Conservation (phyloP, 2,888 invertebrate species). For the Drosophila basisetae region DNA sequence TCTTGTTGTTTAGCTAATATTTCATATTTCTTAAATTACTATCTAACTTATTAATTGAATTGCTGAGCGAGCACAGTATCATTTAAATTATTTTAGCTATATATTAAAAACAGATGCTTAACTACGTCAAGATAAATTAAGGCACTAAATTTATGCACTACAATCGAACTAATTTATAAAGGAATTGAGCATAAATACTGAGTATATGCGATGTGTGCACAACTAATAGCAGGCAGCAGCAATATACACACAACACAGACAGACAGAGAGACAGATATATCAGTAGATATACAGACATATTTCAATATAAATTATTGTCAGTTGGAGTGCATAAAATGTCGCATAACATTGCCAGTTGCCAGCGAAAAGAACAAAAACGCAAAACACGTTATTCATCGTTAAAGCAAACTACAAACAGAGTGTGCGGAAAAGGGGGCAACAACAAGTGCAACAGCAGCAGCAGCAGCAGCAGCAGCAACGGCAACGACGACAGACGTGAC, state of each 20-base stretch:
- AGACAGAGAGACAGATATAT: conserved; percentile 10
- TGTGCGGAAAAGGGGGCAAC: neutral
- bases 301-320: conserved; percentile 80
- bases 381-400: conserved; percentile 74
- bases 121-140: neutral
- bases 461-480: conserved; percentile 1
- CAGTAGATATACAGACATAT: conserved; percentile 53
- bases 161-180: neutral
- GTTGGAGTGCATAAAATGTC: conserved; percentile 73
- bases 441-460: conserved; percentile 4
- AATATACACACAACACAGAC: conserved; percentile 1
- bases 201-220: conserved; percentile 19
- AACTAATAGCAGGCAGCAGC: conserved; percentile 11
- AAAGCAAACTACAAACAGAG: conserved; percentile 56
- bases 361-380: conserved; percentile 40
- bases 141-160: neutral
- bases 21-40: neutral
- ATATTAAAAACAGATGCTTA: neutral
- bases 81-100: neutral
- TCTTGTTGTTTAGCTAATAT: neutral
- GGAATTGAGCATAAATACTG: neutral
- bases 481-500: conserved; percentile 59
- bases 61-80: too few species aligned
- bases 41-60: neutral
- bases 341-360: conserved; percentile 61